phyloP scores from a whole-genome alignment of 2,113 vertebrate genomes.

The Triplophysa rosa region DNA sequence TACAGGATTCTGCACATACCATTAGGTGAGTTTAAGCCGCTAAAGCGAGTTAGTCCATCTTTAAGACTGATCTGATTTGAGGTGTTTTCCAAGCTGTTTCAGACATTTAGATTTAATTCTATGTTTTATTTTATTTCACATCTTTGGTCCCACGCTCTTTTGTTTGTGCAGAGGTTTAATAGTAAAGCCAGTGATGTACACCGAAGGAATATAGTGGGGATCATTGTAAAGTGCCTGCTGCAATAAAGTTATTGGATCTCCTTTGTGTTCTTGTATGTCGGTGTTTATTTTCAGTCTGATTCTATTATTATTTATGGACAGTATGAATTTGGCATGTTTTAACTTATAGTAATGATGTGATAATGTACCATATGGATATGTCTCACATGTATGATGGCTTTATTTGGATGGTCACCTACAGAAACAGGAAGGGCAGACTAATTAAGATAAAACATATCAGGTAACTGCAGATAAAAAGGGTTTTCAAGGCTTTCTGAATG shows the following conservation, averaged over 20 bases:
- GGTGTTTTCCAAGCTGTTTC: constrained; percentile 17
- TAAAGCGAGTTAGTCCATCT: not conserved
- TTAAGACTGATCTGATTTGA: constrained; percentile 14
- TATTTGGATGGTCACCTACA: not conserved
- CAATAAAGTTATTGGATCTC: constrained; percentile 56
- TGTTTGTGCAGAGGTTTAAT: constrained; percentile 49
- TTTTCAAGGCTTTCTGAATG: not conserved
- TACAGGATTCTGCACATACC: not conserved
- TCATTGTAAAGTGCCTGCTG: constrained; percentile 56
- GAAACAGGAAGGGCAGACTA: constrained; percentile 24
- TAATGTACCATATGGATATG: not conserved
- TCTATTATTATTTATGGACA: not conserved
- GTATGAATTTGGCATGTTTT: not conserved
- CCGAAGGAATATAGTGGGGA: constrained; percentile 27
- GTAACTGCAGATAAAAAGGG: constrained; percentile 7
- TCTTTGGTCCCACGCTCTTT: constrained; percentile 24
- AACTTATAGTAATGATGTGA: not conserved
- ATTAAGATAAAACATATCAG: constrained; percentile 27
- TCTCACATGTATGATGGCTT: not conserved
- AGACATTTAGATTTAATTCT: not conserved
- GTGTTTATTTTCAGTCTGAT: not conserved
- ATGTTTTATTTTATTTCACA: constrained; percentile 22
- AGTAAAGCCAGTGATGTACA: constrained; percentile 20
- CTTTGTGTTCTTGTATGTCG: constrained; percentile 11
- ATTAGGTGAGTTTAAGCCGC: not conserved